Percentiles rank a stretch among this genome's conserved stretches.
phyloP scores from a whole-genome alignment of 2,797 vertebrate genomes.

The Malacoctenus gilli region DNA sequence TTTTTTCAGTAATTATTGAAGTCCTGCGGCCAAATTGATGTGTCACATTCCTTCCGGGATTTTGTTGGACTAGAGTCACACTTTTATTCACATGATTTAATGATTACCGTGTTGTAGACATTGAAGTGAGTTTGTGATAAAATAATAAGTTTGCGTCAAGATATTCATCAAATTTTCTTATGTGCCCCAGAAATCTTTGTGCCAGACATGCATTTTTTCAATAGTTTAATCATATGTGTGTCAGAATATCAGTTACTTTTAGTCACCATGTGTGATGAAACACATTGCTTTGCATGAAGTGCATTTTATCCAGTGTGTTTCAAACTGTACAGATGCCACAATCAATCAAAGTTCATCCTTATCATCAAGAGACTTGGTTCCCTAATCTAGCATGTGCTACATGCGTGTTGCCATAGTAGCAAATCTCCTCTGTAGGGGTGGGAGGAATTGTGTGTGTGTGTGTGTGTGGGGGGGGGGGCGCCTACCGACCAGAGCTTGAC shows the following conservation, averaged over 20 bases:
- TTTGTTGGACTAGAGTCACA: constrained; percentile 1
- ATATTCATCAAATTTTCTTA: too few relatives aligned
- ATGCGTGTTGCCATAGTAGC: constrained; percentile 66
- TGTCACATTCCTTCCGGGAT: constrained; percentile 4
- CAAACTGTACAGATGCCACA: too few relatives aligned
- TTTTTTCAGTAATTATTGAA: constrained; percentile 18
- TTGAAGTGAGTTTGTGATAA: too few relatives aligned
- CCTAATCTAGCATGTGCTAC: constrained; percentile 46
- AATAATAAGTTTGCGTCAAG: too few relatives aligned
- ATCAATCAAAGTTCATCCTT: neutral
- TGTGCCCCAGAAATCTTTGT: too few relatives aligned
- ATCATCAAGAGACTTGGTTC: constrained; percentile 14
- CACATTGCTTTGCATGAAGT: too few relatives aligned
- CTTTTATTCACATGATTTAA: neutral
- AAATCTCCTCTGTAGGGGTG: constrained; percentile 46
- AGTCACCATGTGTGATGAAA: too few relatives aligned
- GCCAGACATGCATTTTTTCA: too few relatives aligned
- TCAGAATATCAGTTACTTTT: too few relatives aligned
- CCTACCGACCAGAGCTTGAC: constrained; percentile 50
- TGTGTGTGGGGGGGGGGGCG: constrained; percentile 29
- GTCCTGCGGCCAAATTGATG: neutral
- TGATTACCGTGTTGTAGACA: neutral
- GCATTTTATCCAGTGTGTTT: neutral
- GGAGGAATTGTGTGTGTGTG: too few relatives aligned
- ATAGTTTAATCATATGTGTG: too few relatives aligned